Base-by-base conservation (phyloP, 2,888 invertebrate species). In the Apodemia duryi region DNA sequence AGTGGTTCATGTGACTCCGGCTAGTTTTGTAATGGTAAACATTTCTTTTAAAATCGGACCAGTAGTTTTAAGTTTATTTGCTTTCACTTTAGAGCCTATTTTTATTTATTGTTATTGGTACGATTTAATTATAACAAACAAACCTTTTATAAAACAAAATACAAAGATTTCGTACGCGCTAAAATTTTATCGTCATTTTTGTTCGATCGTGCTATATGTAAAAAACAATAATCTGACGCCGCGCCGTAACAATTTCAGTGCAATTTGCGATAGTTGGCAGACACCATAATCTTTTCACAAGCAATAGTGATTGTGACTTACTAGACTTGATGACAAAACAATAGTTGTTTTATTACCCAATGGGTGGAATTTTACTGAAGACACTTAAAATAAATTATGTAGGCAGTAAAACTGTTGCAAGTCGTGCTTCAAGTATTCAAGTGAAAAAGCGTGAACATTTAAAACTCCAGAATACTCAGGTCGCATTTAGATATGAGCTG, bases 371-470 rank as follows among this genome's bases (percentile, higher is more conserved):
- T 66, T 67, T 69, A 69, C 70, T 66, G 63, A 65, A 63, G 66
- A 64, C 60, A 62, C 63, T 35, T 13, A 65, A 72, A 66, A 68
- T 72, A 69, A 72, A 68, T 69, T 70, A 69, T 68, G 68, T 68
- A 35, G 63, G 67, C 68, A 71, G 71, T 72, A 71, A 72, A 71
- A 70, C 7, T 70, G 65, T 65, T 65, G 64, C 66, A 66, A 63
- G 65, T 62, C 69, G 70, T 70, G 69, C 64, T 43, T 10, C 65
- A 66, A 64, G 66, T 69, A 69, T 66, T 66, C 69, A 69, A 69
- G 67, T 63, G 11, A 60, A 57, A 60, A 60, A 13, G 57, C 13
- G 5, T 60, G 13, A 32, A 28, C 49, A 32, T 29, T 57, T 57
- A 5, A 57, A 57, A 57, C 32, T 57, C 32, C 57, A 13, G 57